A percentile compares a stretch with the other conserved stretches of the same genome.
Conservation (phyloP, 2,888 invertebrate genomes). For the Chalcis sispes region DNA sequence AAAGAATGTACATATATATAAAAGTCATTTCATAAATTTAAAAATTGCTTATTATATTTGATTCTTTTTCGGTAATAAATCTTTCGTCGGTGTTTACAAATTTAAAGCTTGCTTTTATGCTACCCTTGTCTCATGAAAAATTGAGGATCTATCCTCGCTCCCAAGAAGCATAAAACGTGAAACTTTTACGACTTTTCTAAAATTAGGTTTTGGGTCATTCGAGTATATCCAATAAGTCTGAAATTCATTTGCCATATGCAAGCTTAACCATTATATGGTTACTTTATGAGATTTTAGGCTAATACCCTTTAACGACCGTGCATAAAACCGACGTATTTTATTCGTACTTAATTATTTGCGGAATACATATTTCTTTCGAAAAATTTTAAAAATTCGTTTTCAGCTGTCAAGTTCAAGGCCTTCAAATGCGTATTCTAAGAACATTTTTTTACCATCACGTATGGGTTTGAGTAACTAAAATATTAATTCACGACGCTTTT, state of each 20-base stretch:
- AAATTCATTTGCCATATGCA: conserved; percentile 18
- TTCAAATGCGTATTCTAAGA: too few relatives aligned
- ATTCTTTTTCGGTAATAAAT: conserved; percentile 18
- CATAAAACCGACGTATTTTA: conserved; percentile 1
- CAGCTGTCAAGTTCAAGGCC: too few relatives aligned
- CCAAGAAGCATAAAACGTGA: conserved; percentile 39
- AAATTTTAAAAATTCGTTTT: conserved; percentile 2
- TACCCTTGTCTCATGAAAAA: conserved; percentile 27
- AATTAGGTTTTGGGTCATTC: conserved; percentile 43
- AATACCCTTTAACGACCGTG: conserved; percentile 20
- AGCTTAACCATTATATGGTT: conserved; percentile 4
- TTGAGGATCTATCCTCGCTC: conserved; percentile 35
- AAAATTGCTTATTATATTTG: neutral
- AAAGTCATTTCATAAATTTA: neutral
- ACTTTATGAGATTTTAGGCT: conserved; percentile 39
- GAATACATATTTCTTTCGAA: neutral
- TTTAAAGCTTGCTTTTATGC: conserved; percentile 19
- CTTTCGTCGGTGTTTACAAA: conserved; percentile 16
- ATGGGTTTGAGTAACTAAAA: too few relatives aligned
- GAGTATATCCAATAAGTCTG: conserved; percentile 32
- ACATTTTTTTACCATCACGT: too few relatives aligned
- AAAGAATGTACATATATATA: neutral
- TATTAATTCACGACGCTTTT: too few relatives aligned
- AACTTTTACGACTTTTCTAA: conserved; percentile 43
- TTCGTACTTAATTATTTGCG: neutral